Evolutionary conservation across 1,140 invertebrate species (phyloP).

Genomic region (Venustaconcha ellipsiformis): DNA sequence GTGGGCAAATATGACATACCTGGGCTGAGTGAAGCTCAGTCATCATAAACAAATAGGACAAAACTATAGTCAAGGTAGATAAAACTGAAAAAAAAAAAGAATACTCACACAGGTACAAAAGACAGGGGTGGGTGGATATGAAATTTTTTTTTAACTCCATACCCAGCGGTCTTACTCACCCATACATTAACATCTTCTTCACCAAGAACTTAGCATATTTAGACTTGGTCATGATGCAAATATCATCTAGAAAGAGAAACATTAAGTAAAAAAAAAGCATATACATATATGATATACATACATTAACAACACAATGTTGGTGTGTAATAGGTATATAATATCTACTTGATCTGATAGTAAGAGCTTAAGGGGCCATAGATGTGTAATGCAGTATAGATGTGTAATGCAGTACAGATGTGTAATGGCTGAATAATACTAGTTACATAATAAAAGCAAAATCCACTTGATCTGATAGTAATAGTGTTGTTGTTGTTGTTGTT

Average conservation of each 20-base stretch:
- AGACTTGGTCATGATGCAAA: constrained; percentile 81
- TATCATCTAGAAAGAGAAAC: constrained; percentile 66
- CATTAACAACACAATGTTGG: no score
- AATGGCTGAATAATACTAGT: constrained; percentile 1
- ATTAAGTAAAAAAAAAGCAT: no score
- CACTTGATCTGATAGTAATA: neutral
- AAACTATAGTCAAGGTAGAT: no score
- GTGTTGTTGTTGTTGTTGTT: no score
- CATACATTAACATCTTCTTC: constrained; percentile 84
- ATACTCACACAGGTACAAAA: no score
- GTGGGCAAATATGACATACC: no score
- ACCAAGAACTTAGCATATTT: constrained; percentile 91
- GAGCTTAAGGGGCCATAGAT: no score
- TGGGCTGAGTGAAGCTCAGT: no score
- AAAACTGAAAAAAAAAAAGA: no score
- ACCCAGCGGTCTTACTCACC: constrained; percentile 63
- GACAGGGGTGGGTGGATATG: no score
- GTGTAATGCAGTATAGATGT: neutral
- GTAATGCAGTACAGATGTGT: neutral
- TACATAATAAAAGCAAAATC: neutral
- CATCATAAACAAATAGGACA: no score
- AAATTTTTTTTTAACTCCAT: neutral
- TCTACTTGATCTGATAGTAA: neutral
- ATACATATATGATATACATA: no score
- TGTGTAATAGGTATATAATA: neutral